These are phyloP conservation scores for Champsocephalus gunnari DNA, from an alignment of 2,797 vertebrate species.

Conservation along the genomic window DNA sequence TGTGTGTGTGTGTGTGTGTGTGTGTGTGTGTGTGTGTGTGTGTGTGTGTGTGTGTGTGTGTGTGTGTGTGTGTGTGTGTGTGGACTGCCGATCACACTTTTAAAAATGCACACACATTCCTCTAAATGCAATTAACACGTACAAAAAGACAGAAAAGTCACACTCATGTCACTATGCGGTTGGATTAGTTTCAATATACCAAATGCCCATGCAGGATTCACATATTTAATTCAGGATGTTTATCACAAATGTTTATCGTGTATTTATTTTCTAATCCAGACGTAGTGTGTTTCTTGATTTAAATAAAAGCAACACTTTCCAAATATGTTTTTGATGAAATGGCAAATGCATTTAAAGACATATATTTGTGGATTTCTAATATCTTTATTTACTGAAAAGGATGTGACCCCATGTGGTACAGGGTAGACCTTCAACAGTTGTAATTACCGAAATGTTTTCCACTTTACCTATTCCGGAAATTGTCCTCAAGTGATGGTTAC, in stretches of 20 bases:
- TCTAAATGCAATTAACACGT: not conserved
- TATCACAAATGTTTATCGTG: no score
- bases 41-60: constrained; percentile 20
- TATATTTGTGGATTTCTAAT: no score
- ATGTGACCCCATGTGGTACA: no score
- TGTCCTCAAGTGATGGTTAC: constrained; percentile 14
- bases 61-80: constrained; percentile 6
- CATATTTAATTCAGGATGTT: no score
- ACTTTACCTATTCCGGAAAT: constrained; percentile 17
- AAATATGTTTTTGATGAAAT: no score
- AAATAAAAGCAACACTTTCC: no score
- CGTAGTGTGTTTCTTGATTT: no score
- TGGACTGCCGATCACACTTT: constrained; percentile 5
- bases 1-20: constrained; percentile 36
- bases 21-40: not conserved
- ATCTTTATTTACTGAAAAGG: no score
- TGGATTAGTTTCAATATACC: no score
- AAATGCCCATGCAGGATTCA: no score
- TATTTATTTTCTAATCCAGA: no score
- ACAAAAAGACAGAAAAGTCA: not conserved
- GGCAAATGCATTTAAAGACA: no score
- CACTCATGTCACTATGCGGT: not conserved
- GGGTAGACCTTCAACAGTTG: not conserved
- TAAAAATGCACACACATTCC: constrained; percentile 16
- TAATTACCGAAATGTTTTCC: constrained; percentile 19